Evolutionary conservation across 2,113 vertebrate species (phyloP), one percentile per base, ranked within the genome.

Genomic region (Hypomesus transpacificus): DNA sequence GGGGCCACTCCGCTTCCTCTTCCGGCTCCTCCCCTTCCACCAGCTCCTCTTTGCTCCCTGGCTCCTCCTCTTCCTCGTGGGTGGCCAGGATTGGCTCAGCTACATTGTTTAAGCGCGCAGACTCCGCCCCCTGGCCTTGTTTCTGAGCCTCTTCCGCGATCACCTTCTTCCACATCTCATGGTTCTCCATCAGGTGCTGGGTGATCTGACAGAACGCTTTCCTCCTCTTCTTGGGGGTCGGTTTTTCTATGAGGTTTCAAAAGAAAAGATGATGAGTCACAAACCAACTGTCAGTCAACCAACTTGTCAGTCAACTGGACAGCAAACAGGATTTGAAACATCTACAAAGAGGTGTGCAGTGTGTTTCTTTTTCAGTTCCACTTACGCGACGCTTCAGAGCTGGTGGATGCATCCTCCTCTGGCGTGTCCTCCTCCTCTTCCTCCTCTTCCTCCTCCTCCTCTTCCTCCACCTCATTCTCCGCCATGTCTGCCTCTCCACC

Each of bases 141-240:
- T 86, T 91, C 0, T 85, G 88, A 61, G 90, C 87, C 56, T 98
- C 96, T 0, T 95, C 95, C 34, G 92, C 93, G 0, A 97, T 98
- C 73, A 97, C 95, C 73, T 96, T 95, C 91, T 98, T 96, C 97
- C 97, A 99, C 97, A 98, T 99, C 78, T 94, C 92, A 60, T 99
- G 96, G 90, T 99, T 99, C 86, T 98, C 94, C 75, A 98, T 75
- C 68, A 99, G 91, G 82, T 98, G 95, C 73, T 98, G 95, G 8
- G 94, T 96, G 84, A 99, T 97, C 82, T 95, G 94, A 84, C 96
- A 98, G 89, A 95, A 96, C 73, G 94, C 93, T 92, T 95, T 97
- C 81, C 94, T 94, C 84, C 94, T 91, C 75, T 88, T 93, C 84
- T 95, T 95, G 74, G 92, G 89, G 34, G 85, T 86, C 75, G 86